phyloP scores from a whole-genome alignment of 2,797 vertebrate species.

The Peromyscus attwateri region DNA sequence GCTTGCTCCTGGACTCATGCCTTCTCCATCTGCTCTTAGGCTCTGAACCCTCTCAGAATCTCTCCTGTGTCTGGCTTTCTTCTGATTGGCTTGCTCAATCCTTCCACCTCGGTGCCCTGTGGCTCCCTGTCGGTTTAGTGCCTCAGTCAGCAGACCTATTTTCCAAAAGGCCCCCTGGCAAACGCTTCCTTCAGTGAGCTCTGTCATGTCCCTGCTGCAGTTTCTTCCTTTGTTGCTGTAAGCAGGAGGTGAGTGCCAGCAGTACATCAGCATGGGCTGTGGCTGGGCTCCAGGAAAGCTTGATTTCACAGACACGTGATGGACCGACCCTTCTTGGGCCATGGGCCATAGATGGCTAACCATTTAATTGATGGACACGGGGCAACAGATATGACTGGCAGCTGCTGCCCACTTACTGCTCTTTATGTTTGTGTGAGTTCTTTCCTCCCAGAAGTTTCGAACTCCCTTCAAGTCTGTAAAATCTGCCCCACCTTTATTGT shows the following conservation, averaged over 20 bases:
- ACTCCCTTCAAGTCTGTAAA: slow-evolving; percentile 16
- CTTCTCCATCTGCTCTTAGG: neutral
- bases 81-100: neutral
- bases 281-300: neutral
- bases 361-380: neutral
- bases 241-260: neutral
- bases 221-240: neutral
- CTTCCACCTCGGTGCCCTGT: neutral
- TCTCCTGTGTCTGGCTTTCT: neutral
- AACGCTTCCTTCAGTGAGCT: neutral
- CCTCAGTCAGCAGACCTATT: neutral
- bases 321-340: neutral
- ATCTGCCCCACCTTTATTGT: neutral
- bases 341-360: neutral
- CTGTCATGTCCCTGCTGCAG: fast-evolving
- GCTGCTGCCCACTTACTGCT: neutral
- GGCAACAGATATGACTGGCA: neutral
- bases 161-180: neutral
- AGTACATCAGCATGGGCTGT: neutral
- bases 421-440: neutral
- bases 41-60: neutral
- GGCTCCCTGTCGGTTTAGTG: neutral
- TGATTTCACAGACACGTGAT: neutral
- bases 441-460: neutral
- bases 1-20: neutral